Evolutionary conservation across 30 jellyfish, hydroid and myxozoan species (phyloP), one percentile per base, ranked within the genome.

Genomic region (Pseudorhiza aurosa): DNA sequence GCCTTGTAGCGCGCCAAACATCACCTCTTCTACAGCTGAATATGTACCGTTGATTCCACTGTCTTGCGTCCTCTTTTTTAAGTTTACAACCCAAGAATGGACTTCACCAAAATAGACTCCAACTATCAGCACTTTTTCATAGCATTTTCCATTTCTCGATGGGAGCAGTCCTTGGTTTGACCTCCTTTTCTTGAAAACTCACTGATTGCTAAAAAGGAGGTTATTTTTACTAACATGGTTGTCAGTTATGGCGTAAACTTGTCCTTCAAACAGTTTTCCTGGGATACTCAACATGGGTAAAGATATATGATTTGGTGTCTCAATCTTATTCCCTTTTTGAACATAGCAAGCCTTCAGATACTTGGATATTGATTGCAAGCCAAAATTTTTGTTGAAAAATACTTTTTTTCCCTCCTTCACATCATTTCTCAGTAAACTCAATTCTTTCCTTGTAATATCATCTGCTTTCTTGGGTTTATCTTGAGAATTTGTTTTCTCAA

Each of bases 241-340:
- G 40, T 68, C 72, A 42, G 53, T 30, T 21, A n/a, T 44, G 51
- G 10, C 75, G 35, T 77, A 81, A 56, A 49, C 70, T 47, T 35
- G 69, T 42, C 77, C 62, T 58, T 83, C 95, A 49, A 83, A 45
- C 58, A 81, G 64, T 56, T 68, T 82, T 36, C 95, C 81, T 40
- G 87, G 95, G 24, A 70, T 53, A 42, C 95, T 83, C 39, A 68
- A 31, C 70, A 83, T 39, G 58, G 95, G 55, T 45, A 55, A 68
- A 43, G 88, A 82, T 55, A 88, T 51, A 69, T 83, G 39, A 45
- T 83, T 83, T 51, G 71, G 57, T 51, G 72, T 10, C 60, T 68
- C 87, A 42, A 32, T 31, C 50, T 68, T 69, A 33, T 78, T 58
- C 30, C 82, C 95, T 31, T 83, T 68, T 47, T n/a, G n/a, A n/a